Evolutionary conservation across 2,113 vertebrate genomes (phyloP).

Genomic region (Sula dactylatra): DNA sequence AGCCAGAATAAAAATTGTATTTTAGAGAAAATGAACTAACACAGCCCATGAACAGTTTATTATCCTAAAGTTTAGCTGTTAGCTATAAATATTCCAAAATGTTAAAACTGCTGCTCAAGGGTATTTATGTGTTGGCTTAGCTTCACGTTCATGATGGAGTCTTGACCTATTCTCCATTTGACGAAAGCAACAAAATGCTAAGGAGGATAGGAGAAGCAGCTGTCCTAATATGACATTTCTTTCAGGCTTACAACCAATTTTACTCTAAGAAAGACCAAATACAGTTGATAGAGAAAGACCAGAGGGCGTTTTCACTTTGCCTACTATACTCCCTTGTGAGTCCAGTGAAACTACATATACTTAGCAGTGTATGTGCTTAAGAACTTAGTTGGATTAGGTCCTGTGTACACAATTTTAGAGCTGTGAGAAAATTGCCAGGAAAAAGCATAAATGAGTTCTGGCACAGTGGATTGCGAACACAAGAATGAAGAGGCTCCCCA

Average conservation of each 20-base stretch:
- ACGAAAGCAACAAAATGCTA: not conserved
- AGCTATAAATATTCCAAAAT: constrained; percentile 26
- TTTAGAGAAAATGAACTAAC: constrained; percentile 27
- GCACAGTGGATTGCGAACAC: not conserved
- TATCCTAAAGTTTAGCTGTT: constrained; percentile 15
- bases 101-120: constrained; percentile 17
- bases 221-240: constrained; percentile 35
- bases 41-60: not conserved
- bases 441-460: constrained; percentile 34
- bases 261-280: not conserved
- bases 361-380: not conserved
- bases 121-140: constrained; percentile 7
- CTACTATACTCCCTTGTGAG: not conserved
- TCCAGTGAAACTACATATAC: not conserved
- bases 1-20: not conserved
- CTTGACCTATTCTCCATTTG: constrained; percentile 32
- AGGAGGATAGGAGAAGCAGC: not conserved
- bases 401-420: not conserved
- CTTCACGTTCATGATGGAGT: not conserved
- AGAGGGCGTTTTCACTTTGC: not conserved
- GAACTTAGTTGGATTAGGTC: not conserved
- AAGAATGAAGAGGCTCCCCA: not conserved
- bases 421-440: constrained; percentile 44
- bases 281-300: not conserved
- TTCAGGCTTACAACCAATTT: not conserved